These are phyloP conservation scores for Drosophila mimica DNA, from an alignment of 2,888 invertebrate species.

Conservation along the genomic window DNA sequence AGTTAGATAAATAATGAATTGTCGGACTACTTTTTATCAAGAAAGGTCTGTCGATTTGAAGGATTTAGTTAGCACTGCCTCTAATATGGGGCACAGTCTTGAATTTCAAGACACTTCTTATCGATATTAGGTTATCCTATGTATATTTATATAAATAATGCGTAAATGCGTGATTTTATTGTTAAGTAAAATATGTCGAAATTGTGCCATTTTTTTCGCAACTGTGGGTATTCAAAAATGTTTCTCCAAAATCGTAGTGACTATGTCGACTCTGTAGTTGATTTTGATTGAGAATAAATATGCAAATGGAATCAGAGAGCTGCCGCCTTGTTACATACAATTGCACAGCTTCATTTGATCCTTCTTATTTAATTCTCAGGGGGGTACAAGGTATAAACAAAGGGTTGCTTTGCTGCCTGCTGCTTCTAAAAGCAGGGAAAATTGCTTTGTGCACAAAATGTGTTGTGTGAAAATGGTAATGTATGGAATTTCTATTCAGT, in stretches of 20 bases:
- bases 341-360: not conserved
- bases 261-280: not conserved
- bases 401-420: constrained; percentile 1
- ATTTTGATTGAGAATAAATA: not conserved
- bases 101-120: no score
- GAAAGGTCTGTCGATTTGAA: not conserved
- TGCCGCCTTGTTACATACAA: no score
- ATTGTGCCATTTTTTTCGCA: not conserved
- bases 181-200: not conserved
- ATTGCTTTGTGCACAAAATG: constrained; percentile 65
- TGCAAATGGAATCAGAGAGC: not conserved
- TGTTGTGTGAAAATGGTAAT: constrained; percentile 58
- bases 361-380: not conserved
- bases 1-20: not conserved
- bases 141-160: not conserved
- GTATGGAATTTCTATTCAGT: constrained; percentile 61
- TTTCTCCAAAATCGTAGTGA: not conserved
- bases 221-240: not conserved
- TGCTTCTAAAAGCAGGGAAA: constrained; percentile 52
- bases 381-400: not conserved
- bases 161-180: no score
- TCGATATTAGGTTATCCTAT: no score
- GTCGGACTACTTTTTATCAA: not conserved
- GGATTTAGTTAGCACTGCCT: not conserved
- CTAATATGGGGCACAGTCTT: not conserved